A percentile compares a stretch with the other conserved stretches of the same genome.
phyloP scores from a whole-genome alignment of 2,113 vertebrate genomes.

The Sminthopsis crassicaudata region DNA sequence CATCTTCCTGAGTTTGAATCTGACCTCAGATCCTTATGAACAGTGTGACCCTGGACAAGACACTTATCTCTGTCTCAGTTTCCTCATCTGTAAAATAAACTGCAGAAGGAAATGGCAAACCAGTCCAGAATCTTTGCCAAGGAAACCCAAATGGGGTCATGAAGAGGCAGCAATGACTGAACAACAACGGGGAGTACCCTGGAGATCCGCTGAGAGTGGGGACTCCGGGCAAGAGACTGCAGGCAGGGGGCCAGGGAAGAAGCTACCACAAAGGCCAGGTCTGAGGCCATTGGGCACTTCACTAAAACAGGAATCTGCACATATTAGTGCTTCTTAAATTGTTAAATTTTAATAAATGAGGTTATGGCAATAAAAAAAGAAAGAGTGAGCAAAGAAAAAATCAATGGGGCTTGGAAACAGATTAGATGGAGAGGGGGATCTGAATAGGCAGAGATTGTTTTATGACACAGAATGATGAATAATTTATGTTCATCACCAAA shows the following conservation, averaged over 20 bases:
- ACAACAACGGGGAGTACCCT: not conserved
- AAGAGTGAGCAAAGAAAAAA: not conserved
- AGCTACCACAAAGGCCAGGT: not conserved
- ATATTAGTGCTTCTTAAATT: not conserved
- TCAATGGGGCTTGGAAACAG: not conserved
- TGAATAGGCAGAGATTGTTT: not conserved
- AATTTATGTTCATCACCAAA: not conserved
- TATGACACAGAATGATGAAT: conserved; percentile 6
- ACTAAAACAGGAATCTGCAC: not conserved
- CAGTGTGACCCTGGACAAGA: not conserved
- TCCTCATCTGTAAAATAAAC: not conserved
- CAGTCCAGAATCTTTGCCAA: not conserved
- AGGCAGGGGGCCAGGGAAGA: not conserved
- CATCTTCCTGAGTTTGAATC: not conserved
- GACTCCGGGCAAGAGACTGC: not conserved
- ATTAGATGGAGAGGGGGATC: not conserved
- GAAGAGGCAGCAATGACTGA: not conserved
- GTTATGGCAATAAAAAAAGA: not conserved
- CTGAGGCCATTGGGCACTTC: not conserved
- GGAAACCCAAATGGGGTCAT: not conserved
- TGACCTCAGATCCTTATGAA: not conserved
- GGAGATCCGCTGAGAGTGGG: not conserved
- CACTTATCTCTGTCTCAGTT: not conserved
- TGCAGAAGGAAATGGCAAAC: not conserved
- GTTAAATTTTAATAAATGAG: not conserved